Conservation (phyloP, 1,140 invertebrate species). For the Pseudomyrmex pallidus region DNA sequence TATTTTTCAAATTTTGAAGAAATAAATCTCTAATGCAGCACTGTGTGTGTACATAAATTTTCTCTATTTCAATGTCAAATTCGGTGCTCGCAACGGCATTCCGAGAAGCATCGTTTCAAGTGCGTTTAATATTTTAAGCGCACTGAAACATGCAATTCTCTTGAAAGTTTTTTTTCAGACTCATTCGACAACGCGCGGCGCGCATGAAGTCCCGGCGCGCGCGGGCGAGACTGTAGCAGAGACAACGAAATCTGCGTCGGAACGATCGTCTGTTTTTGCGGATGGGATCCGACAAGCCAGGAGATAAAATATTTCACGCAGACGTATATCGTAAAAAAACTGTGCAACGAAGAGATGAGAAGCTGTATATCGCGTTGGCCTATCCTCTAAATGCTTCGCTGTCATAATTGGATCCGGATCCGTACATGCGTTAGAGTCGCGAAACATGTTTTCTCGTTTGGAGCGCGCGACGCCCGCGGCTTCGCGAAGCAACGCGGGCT, state of each 20-base stretch:
- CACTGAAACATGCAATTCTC: background rate
- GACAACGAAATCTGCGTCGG: background rate
- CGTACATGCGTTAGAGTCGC: background rate
- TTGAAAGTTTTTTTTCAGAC: conserved; percentile 3
- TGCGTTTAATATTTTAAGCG: background rate
- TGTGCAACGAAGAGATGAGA: conserved; percentile 11
- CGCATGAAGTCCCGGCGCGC: too few species aligned
- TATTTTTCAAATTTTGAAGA: background rate
- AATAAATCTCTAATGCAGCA: background rate
- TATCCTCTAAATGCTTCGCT: conserved; percentile 46
- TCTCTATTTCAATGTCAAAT: background rate
- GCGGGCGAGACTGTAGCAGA: too few species aligned
- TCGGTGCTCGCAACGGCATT: background rate
- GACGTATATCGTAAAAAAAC: background rate
- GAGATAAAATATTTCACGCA: conserved; percentile 9
- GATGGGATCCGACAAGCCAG: background rate
- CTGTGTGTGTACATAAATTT: background rate
- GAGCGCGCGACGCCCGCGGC: conserved; percentile 23
- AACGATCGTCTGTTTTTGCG: background rate
- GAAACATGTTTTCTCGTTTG: conserved; percentile 45
- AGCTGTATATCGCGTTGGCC: conserved; percentile 14
- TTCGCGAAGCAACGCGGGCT: background rate
- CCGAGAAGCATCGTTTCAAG: background rate
- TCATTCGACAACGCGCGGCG: background rate
- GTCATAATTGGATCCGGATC: conserved; percentile 44